Base-by-base conservation (phyloP, 2,888 invertebrate species). In the Oscheius myriophilus region DNA sequence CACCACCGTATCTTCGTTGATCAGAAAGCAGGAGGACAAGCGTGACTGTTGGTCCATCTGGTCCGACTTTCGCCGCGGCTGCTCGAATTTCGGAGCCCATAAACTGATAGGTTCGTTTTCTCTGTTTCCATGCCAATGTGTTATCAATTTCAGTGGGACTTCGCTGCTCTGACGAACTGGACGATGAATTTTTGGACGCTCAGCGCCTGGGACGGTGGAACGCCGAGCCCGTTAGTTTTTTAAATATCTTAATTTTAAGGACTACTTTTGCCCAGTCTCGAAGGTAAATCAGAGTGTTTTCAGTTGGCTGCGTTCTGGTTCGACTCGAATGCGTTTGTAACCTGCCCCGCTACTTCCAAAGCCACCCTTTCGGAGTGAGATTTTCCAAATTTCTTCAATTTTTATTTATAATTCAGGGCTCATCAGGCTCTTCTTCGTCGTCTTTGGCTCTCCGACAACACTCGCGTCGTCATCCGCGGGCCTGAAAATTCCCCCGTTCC, bases 161-260 rank as follows among this genome's bases (percentile, higher is more conserved):
- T 11, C 55, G 63, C 11, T 16, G 77, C 12, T 91, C 92, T 53
- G 91, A 92, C 53, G 92, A 96, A 86, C 89, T 94, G 33, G 93
- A 95, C 0, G 90, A 82, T 21, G 82, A 83, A 49, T 78, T 82
- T 49, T 82, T 23, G 4, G 82, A 91, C 14, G 88, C 90, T 57
- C 90, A 82, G 2, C 73, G 87, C 12, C 70, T 94, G 12, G 90
- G 92, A 26, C 91, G 96, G 70, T 98, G 98, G 98, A 88, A 93
- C 39, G 96, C 96, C 0, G 98, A 98, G 88, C 96, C 96, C 9
- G 90, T 98, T 1, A 93, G 92, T 87, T 55, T 43, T 53, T 43
- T 16, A 3, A 16, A 14, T 33, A 9, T 33, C 33, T 33, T 33
- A n/a, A n/a, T n/a, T n/a, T 33, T 6, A 33, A 33, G 33, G 33